phyloP scores from a whole-genome alignment of 2,113 vertebrate species.

The Odocoileus virginianus region DNA sequence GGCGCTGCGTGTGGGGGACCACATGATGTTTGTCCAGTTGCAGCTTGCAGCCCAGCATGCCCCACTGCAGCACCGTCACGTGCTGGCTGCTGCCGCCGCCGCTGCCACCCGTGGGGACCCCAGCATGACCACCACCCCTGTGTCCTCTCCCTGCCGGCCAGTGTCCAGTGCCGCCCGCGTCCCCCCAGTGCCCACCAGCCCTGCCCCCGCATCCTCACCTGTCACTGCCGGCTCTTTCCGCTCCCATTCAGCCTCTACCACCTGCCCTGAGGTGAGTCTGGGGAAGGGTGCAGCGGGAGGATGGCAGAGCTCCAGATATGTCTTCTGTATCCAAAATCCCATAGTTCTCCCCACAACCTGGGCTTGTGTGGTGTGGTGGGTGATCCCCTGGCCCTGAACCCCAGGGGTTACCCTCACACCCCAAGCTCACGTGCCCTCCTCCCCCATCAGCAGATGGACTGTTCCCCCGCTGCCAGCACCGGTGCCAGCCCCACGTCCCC shows the following conservation, averaged over 20 bases:
- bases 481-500: slow-evolving; percentile 68
- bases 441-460: slow-evolving; percentile 83
- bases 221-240: slow-evolving; percentile 87
- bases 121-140: slow-evolving; percentile 41
- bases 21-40: slow-evolving; percentile 99
- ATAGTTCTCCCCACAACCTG: background rate
- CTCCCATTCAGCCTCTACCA: slow-evolving; percentile 84
- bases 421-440: background rate
- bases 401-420: background rate
- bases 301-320: fast-evolving
- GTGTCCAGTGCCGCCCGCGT: slow-evolving; percentile 72
- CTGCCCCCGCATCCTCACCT: slow-evolving; percentile 77
- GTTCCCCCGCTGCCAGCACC: slow-evolving; percentile 78
- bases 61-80: slow-evolving; percentile 86
- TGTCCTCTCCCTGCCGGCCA: slow-evolving; percentile 69
- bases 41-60: slow-evolving; percentile 96
- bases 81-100: slow-evolving; percentile 87
- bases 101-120: slow-evolving; percentile 84
- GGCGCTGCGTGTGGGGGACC: slow-evolving; percentile 95
- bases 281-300: background rate
- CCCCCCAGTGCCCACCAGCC: slow-evolving; percentile 75
- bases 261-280: slow-evolving; percentile 90
- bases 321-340: background rate
- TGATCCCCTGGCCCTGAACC: background rate
- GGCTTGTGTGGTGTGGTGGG: background rate